Evolutionary conservation across 2,888 invertebrate species (phyloP).

Genomic region (Trimorus sp.): DNA sequence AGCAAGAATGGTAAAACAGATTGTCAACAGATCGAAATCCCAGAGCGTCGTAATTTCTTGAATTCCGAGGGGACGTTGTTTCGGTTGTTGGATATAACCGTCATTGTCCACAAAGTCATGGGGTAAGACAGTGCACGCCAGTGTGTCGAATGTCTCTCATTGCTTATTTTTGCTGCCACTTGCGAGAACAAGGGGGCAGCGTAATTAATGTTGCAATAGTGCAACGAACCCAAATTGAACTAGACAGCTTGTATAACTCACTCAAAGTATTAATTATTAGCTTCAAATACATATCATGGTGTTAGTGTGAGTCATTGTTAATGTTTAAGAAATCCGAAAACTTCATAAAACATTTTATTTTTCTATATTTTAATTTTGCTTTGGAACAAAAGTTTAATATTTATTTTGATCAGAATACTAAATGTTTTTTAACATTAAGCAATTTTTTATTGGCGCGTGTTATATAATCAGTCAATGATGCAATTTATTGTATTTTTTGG

Average conservation of each 20-base stretch:
- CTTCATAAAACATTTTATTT: no score
- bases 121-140: slow-evolving; percentile 66
- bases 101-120: slow-evolving; percentile 67
- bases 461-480: no score
- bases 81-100: slow-evolving; percentile 48
- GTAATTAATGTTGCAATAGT: slow-evolving; percentile 78
- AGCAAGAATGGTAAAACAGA: slow-evolving; percentile 48
- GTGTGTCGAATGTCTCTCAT: slow-evolving; percentile 76
- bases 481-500: no score
- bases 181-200: slow-evolving; percentile 71
- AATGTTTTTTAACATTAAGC: no score
- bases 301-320: no score
- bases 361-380: no score
- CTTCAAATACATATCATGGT: no score
- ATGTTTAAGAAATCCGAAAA: no score
- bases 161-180: slow-evolving; percentile 74
- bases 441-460: no score
- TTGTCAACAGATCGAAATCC: slow-evolving; percentile 54
- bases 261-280: slow-evolving; percentile 2
- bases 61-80: slow-evolving; percentile 53
- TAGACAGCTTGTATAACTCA: slow-evolving; percentile 26
- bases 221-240: slow-evolving; percentile 74
- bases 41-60: slow-evolving; percentile 51
- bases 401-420: no score
- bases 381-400: no score